Base-by-base conservation (phyloP, 2,888 invertebrate genomes). In the Pseudococcus longispinus region DNA sequence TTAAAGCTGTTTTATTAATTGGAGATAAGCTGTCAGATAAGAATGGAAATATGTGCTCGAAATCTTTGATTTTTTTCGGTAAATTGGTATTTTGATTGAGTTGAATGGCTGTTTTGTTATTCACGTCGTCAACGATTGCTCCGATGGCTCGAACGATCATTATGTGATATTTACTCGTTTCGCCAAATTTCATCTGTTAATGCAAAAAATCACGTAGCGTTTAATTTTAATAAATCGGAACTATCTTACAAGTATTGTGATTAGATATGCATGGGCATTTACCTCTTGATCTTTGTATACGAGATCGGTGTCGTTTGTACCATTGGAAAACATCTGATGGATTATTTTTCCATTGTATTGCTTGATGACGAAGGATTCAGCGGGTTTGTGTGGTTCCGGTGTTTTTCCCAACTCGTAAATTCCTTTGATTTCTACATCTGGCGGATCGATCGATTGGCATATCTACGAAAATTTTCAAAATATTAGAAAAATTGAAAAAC, bases 351-450 rank as follows among this genome's bases (percentile, higher is more conserved):
- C 77, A 13, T n/a, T 23, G 77, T 20, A 37, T 26, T 80, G 42
- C 20, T 20, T 37, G 2, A 42, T 20, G 20, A 20, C 2, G 20
- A 80, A 80, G 9, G 3, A 13, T 8, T 42, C 13, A 8, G 2
- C n/a, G 1, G 32, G 13, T 37, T 77, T 29, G 6, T 13, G 0
- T 20, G 32, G 3, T 37, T n/a, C 77, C 18, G 8, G 15, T 5
- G 37, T 20, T 42, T 42, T 37, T 8, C 20, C 11, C 5, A n/a
- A 18, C 6, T 80, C 18, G 42, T 80, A 42, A 5, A 42, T 8
- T 42, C 77, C 77, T 80, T 13, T 42, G 20, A 80, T 80, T 80
- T 80, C 77, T 42, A 80, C n/a, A 42, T 42, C 20, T 20, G 37
- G 20, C 11, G 77, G 77, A 11, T 80, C 77, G 26, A 80, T 80